Base-by-base conservation (phyloP, 1,140 invertebrate species). In the Dolichoris vasculosae region DNA sequence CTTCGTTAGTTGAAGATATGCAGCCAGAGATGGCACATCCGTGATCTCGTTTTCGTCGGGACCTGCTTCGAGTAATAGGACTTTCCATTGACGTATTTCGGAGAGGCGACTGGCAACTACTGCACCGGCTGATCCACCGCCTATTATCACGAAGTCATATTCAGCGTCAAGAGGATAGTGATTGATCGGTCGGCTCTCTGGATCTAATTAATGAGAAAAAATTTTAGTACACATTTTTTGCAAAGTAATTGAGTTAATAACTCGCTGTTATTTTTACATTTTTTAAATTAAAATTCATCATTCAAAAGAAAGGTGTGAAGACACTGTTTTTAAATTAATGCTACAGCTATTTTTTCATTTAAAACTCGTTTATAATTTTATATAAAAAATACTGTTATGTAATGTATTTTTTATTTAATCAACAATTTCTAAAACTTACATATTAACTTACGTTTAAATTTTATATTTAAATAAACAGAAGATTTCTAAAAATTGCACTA, bases 71-170 rank as follows among this genome's bases (percentile, higher is more conserved):
- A 99, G 91, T 1, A 99, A 93, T 32, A 99, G 93, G 0, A 98
- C 96, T 83, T 95, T 96, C 97, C 97, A 97, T 71, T 95, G 93
- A 11, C 95, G 92, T 23, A 97, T 92, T 91, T 99, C 98, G 0
- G 97, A 97, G 40, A 99, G 93, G 20, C 98, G 95, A 89, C 95
- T 98, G 0, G 98, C 98, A 0, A 99, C 94, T 8, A 99, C 98
- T 0, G 97, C 97, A 0, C 98, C 98, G 0, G 98, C 97, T 0
- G 97, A 98, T 2, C 98, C 98, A 3, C 97, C 98, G 4, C 98
- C 98, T 23, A 99, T 94, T 46, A 97, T 94, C 1, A 98, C 94
- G 88, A 98, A 98, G 89, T 98, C 97, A 89, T 98, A 98, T 87
- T 97, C 96, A 0, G 92, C 92, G 71, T 94, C 90, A 43, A 95